Base-by-base conservation (phyloP, 2,888 invertebrate species). In the Drosophila aldrichi region DNA sequence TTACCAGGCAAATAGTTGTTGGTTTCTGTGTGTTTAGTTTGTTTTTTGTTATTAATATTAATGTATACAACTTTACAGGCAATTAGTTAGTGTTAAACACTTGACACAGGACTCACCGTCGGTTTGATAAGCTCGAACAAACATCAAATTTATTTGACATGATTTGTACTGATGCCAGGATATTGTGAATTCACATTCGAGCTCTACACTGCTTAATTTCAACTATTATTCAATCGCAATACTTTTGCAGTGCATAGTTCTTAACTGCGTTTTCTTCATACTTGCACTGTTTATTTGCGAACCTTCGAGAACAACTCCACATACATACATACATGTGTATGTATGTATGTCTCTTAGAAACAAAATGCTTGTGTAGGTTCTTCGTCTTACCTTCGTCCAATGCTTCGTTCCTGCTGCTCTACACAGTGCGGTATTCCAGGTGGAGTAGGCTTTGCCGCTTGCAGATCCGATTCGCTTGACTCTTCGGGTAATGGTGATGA, bases 341-440 rank as follows among this genome's bases (percentile, higher is more conserved):
- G 32, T 32, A 43, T 36, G 51, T 36, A 22, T 14, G 34, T 32
- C 29, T 40, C 3, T 25, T n/a, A 36, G 18, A 16, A 38, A 25
- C 25, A 10, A 6, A 52, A 51, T 16, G 20, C 12, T 5, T 44
- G n/a, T 18, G 8, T 16, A 36, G 14, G 46, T 48, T 40, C 48
- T 70, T 58, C 52, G 38, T 66, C 88, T 79, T 88, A 93, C 92
- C 92, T 92, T 14, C 92, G 88, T 57, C 91, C 92, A 60, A 92
- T 90, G 16, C 89, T 90, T n/a, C 91, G 88, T 56, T 92, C 91
- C 68, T 83, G 74, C 55, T 89, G 85, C 40, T 91, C 92, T 25
- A 85, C 85, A 60, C 92, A 92, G 67, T 91, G 91, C 2, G 92
- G 86, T 38, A 92, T 83, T 5, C 83, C 86, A 7, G 80, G 71